Base-by-base conservation (phyloP, 30 jellyfish, hydroid and myxozoan species). In the Catostylus mosaicus region DNA sequence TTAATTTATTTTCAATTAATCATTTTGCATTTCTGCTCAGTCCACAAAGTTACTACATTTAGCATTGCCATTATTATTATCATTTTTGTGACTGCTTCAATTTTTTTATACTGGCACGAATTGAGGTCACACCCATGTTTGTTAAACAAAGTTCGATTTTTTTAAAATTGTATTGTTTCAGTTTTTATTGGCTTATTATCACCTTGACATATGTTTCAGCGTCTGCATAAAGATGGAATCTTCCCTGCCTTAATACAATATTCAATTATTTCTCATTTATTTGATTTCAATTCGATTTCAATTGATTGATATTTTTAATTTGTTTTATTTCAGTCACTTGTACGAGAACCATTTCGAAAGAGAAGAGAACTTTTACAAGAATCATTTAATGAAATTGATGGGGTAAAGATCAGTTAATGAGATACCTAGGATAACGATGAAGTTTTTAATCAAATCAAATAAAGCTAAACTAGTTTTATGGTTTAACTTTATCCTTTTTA, bases 311-410 rank as follows among this genome's bases (percentile, higher is more conserved):
- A 36, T 24, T 11, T 34, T 40, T 20, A 0, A 47, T 65, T 24
- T 75, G 67, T 31, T 65, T 57, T 33, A 5, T 46, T 64, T 51
- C 67, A 92, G 98, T 85, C 98, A 30, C 84, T 92, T 14, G 96
- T 92, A 3, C 34, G 98, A 26, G 82, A 86, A 67, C 86, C 98
- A 24, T 92, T 92, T 73, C 81, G 92, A 26, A 86, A 80, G 69
- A 62, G 98, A 56, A 73, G 98, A 30, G 96, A 86, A 52, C 81
- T 85, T 10, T 85, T 92, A 23, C 77, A 80, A 37, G 68, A 88
- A 1, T 43, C 91, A 20, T 92, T 92, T 32, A 66, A 85, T 12
- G 96, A 92, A 75, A 60, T 86, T 34, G 97, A 92, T 65, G 98
- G 98, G 92, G 98, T 92, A 62, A 19, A 46, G 60, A 11, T 46